Percentiles rank a stretch among this genome's conserved stretches.
phyloP scores from a whole-genome alignment of 2,888 invertebrate genomes.

The Oscheius onirici region DNA sequence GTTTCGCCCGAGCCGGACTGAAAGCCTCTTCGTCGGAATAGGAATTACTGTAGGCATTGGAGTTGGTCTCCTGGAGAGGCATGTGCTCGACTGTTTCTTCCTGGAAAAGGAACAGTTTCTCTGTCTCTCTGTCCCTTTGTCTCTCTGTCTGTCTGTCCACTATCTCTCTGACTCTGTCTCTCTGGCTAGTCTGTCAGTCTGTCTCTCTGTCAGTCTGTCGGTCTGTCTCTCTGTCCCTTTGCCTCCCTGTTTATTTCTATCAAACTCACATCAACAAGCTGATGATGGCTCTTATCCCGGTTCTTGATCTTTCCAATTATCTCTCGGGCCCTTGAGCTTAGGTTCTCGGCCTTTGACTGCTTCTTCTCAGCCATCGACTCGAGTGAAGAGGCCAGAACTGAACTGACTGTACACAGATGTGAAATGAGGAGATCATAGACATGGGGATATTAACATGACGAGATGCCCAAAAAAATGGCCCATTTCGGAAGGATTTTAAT shows the following conservation, averaged over 20 bases:
- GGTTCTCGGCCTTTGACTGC: constrained; percentile 24
- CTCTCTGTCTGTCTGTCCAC: no score
- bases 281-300: constrained; percentile 39
- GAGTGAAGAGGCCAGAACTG: constrained; percentile 57
- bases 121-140: no score
- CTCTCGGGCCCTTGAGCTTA: constrained; percentile 41
- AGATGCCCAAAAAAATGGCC: no score
- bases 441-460: no score
- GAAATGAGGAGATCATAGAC: not conserved
- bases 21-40: constrained; percentile 53
- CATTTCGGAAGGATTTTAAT: no score
- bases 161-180: no score
- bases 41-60: constrained; percentile 56
- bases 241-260: no score
- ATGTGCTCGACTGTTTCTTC: constrained; percentile 31
- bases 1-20: not conserved
- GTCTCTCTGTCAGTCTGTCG: no score
- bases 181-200: no score
- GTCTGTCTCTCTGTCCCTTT: no score
- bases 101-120: constrained; percentile 1
- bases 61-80: constrained; percentile 43
- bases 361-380: constrained; percentile 53
- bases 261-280: constrained; percentile 55
- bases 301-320: constrained; percentile 40
- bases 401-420: constrained; percentile 21